Conservation (phyloP, 92 coral and sea anemone species). For the Parazoanthus atlanticus region DNA sequence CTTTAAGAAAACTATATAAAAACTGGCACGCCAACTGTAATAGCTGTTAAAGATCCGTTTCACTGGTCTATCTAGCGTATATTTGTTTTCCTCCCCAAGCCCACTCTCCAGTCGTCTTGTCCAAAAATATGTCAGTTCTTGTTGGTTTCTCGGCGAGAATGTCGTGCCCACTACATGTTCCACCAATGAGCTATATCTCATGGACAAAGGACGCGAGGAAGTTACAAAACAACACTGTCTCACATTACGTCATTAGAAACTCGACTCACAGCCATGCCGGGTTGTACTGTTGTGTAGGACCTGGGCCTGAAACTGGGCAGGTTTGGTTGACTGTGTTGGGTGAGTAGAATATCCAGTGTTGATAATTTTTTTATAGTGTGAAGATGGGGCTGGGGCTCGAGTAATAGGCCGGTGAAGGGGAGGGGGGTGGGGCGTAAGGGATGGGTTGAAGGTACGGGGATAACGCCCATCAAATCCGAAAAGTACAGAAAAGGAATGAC, state of each 20-base stretch:
- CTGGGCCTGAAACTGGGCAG: background rate
- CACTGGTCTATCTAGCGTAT: background rate
- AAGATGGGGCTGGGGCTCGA: too few relatives aligned
- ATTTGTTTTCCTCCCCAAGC: background rate
- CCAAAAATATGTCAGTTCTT: constrained; percentile 17
- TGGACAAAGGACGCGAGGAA: background rate
- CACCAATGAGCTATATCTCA: background rate
- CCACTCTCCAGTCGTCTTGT: background rate
- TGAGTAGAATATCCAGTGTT: background rate
- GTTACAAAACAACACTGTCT: constrained; percentile 10
- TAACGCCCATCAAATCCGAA: too few relatives aligned
- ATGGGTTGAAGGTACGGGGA: too few relatives aligned
- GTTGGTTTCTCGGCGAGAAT: background rate
- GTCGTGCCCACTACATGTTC: background rate
- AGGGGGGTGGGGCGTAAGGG: too few relatives aligned
- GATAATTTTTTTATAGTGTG: background rate
- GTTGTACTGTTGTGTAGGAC: background rate
- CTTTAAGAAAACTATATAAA: too few relatives aligned
- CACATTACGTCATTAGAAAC: constrained; percentile 18
- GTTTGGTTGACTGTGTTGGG: background rate
- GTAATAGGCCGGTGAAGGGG: too few relatives aligned
- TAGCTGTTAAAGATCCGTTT: too few relatives aligned
- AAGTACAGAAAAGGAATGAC: too few relatives aligned
- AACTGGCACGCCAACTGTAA: too few relatives aligned
- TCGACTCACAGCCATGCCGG: constrained; percentile 4